Base-by-base conservation (phyloP, 37 sponge, comb jelly and placozoan genomes). In the Diacarnus erythraeanus region DNA sequence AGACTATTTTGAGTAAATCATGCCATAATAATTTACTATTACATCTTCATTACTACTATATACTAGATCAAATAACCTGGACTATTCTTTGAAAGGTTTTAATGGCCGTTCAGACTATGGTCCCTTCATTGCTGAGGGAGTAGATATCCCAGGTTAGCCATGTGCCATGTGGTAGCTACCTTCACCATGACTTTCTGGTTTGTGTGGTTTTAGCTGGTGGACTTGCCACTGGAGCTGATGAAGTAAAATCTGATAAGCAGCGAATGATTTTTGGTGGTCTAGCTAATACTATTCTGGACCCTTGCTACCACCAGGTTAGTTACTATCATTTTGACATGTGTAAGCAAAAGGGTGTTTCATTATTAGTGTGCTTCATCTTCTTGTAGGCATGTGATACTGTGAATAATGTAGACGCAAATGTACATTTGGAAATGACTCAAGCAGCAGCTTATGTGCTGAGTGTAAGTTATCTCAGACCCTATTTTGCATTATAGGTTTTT, bases 31-130 rank as follows among this genome's bases (percentile, higher is more conserved):
- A 9, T 5, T 57, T 12, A 30, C 34, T 58, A 60, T n/a, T 35
- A 9, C 26, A 3, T 23, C 42, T 42, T 43, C 15, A 37, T 30
- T 23, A 65, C 33, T 10, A 65, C 54, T n/a, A n/a, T 56, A 31
- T 41, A 20, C 25, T 42, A 87, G 88, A 25, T 29, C 78, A 10
- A 42, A 75, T 38, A 58, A 59, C 0, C 43, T 80, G 38, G 31
- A 61, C 23, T 93, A 89, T 61, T 33, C 80, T 21, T 42, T 90
- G 1, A 40, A 30, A 22, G 75, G 69, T 57, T 94, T 94, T 69
- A 81, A 76, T 72, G 94, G 94, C 37, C 78, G 94, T 22, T 94
- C 94, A 26, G 94, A 94, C 60, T 94, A 94, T 78, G 91, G 90
- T 26, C 91, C 90, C 0, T 94, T 94, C 77, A 90, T 94, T 59